Base-by-base conservation (phyloP, 2,113 vertebrate genomes). In the Acanthisitta chloris region DNA sequence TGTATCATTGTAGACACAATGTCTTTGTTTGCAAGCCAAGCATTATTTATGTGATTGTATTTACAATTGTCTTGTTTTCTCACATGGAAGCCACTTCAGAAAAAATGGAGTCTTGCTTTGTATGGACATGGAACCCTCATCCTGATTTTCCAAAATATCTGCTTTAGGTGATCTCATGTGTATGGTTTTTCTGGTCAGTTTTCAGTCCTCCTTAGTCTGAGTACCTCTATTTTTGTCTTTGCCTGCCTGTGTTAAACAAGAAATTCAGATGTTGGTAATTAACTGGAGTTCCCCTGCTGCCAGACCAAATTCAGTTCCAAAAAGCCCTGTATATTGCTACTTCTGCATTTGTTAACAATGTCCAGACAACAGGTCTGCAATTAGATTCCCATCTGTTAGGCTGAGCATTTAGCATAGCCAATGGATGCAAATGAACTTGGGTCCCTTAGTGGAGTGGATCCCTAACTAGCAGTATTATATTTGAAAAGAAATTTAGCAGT, bases 221-320 rank as follows among this genome's bases (percentile, higher is more conserved):
- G 38, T 83, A 71, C 66, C 24, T 95, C 90, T 87, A 17, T 81
- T 89, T 97, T 88, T 88, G 77, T 90, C 64, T 91, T 96, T 86
- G 95, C 97, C 87, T 97, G 96, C 97, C 87, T 97, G 96, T 97
- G 96, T 97, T 97, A 97, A 97, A 96, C 97, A 97, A 94, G 97
- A 95, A 97, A 97, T 96, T 98, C 98, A 98, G 98, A 98, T 98
- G 98, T 98, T 98, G 96, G 97, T 98, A 98, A 99, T 98, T 98
- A 98, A 97, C 97, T 93, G n/a, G 93, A 95, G 58, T 79, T 98
- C 97, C 96, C 97, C 97, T 97, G 97, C 97, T 98, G 98, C 97
- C 97, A 97, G 97, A 96, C 96, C 88, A 92, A 96, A 97, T 96
- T 97, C 94, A 45, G 96, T 97, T 98, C 98, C 98, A 98, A 95